Conservation (phyloP, 1,140 invertebrate genomes). For the Drosophila bipectinata region DNA sequence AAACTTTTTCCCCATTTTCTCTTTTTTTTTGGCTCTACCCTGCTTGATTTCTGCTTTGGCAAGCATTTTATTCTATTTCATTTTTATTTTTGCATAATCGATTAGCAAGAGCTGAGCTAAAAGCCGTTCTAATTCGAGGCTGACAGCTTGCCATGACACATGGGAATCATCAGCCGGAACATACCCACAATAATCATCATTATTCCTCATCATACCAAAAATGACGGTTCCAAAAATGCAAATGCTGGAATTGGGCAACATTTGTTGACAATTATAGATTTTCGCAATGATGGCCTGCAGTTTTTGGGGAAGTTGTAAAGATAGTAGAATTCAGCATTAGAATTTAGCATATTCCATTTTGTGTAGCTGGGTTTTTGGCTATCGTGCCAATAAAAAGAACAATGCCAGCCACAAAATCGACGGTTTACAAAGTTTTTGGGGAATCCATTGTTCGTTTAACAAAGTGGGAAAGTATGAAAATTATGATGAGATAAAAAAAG, state of each 20-base stretch:
- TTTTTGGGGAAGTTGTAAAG: constrained; percentile 36
- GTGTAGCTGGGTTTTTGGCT: background rate
- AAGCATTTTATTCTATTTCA: constrained; percentile 58
- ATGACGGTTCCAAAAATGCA: constrained; percentile 43
- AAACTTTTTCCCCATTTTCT: constrained; percentile 31
- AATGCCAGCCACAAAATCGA: constrained; percentile 17
- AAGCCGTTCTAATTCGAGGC: constrained; percentile 27
- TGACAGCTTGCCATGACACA: constrained; percentile 54
- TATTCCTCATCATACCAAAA: constrained; percentile 30
- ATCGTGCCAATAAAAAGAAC: background rate
- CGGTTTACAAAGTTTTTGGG: background rate
- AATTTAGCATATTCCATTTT: constrained; percentile 13
- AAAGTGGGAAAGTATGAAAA: constrained; percentile 1
- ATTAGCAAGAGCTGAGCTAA: constrained; percentile 52
- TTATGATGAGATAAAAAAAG: too few relatives aligned
- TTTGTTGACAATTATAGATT: constrained; percentile 66
- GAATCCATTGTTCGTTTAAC: background rate
- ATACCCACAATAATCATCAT: constrained; percentile 28
- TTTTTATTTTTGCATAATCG: constrained; percentile 68
- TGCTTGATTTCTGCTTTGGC: constrained; percentile 26
- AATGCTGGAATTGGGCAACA: constrained; percentile 47
- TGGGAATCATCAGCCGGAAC: constrained; percentile 45
- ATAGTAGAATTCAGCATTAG: constrained; percentile 30
- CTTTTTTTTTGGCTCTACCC: background rate
- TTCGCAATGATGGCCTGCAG: constrained; percentile 59